These are phyloP conservation scores for Butastur rufipennis DNA, from an alignment of 2,113 vertebrate genomes.

Conservation along the genomic window DNA sequence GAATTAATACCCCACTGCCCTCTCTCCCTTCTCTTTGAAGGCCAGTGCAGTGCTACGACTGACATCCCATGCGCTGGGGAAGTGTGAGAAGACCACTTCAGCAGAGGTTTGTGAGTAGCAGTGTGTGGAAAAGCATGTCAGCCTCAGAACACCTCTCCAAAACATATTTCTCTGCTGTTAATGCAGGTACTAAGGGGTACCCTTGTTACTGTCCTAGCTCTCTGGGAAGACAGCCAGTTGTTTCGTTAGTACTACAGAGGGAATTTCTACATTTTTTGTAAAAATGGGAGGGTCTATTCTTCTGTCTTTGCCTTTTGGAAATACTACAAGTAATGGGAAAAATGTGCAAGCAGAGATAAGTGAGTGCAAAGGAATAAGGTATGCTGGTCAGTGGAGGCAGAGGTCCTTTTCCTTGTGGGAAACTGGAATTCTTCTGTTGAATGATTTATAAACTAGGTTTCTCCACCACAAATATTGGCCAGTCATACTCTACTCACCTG, in stretches of 20 bases:
- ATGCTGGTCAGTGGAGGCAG: neutral
- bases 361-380: neutral
- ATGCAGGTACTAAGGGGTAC: neutral
- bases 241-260: neutral
- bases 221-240: neutral
- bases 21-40: neutral
- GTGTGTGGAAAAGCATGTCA: neutral
- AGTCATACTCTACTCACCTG: neutral
- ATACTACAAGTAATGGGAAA: neutral
- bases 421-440: neutral
- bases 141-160: neutral
- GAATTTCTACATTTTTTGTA: neutral
- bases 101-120: neutral
- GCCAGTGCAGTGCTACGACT: neutral
- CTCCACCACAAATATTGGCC: neutral
- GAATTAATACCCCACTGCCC: no score
- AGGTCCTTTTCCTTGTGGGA: neutral
- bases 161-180: neutral
- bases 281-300: neutral
- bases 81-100: neutral
- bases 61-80: fast-evolving
- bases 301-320: neutral
- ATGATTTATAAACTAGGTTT: neutral
- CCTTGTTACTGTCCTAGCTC: neutral
- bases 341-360: neutral